phyloP scores from a whole-genome alignment of 2,113 vertebrate species.

The Pluvianellus socialis region DNA sequence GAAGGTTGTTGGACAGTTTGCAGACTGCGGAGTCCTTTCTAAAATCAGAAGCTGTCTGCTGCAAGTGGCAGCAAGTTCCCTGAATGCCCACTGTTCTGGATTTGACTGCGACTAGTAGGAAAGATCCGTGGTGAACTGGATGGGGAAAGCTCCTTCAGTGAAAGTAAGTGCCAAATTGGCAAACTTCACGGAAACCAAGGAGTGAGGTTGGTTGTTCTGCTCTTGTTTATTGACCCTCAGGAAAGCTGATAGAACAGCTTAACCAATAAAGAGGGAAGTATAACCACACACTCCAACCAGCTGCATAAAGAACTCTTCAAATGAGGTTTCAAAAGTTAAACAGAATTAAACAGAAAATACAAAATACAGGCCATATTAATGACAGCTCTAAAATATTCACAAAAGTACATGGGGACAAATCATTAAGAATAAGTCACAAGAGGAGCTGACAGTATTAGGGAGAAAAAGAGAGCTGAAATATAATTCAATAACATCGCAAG shows the following conservation, averaged over 20 bases:
- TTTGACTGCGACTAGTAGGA: background rate
- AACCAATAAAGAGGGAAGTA: background rate
- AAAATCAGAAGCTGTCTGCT: background rate
- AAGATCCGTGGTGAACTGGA: background rate
- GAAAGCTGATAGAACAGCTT: background rate
- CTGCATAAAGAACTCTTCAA: background rate
- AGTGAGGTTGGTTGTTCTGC: background rate
- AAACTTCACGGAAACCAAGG: background rate
- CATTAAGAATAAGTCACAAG: background rate
- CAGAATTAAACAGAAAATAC: background rate
- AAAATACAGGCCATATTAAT: background rate
- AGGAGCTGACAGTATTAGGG: background rate
- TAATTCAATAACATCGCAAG: background rate
- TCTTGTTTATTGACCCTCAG: background rate
- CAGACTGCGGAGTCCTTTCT: background rate
- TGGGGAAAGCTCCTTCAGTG: background rate
- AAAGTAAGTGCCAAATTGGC: background rate
- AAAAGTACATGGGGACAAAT: background rate
- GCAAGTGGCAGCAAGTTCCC: background rate
- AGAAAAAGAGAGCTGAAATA: background rate
- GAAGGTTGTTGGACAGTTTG: background rate
- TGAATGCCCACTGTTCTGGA: background rate
- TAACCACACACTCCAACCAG: background rate
- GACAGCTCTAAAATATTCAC: background rate
- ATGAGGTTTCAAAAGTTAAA: background rate